phyloP scores from a whole-genome alignment of 2,888 invertebrate species.

The Zygaena filipendulae region DNA sequence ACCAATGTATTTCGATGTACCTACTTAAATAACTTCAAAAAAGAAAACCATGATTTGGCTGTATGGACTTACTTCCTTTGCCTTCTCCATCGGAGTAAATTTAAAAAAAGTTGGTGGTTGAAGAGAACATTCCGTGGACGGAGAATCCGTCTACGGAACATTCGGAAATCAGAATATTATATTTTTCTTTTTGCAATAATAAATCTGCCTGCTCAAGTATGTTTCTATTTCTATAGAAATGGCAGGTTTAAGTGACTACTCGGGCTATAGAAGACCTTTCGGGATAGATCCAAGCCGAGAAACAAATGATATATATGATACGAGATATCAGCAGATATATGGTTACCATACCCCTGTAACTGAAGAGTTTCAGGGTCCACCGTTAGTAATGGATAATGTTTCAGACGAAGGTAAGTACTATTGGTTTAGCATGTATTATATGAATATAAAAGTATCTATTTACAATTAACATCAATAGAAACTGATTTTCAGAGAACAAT shows the following conservation, averaged over 20 bases:
- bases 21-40: no score
- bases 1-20: no score
- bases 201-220: no score
- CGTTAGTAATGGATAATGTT: conserved; percentile 54
- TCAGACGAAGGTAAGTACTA: conserved; percentile 46
- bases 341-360: conserved; percentile 58
- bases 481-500: conserved; percentile 43
- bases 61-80: no score
- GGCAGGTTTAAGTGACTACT: conserved; percentile 60
- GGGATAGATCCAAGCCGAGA: conserved; percentile 55
- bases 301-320: conserved; percentile 55
- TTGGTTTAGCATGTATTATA: conserved; percentile 1
- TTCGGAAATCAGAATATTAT: no score
- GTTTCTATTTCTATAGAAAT: no score
- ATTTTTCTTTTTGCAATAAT: no score
- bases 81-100: no score
- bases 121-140: no score
- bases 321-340: conserved; percentile 60
- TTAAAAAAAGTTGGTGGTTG: no score
- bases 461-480: neutral
- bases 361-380: conserved; percentile 60
- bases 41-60: no score
- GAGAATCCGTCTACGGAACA: no score
- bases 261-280: conserved; percentile 51
- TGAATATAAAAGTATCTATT: neutral